Evolutionary conservation across 2,888 invertebrate species (phyloP), one percentile per base, ranked within the genome.

Genomic region (Polydrusus cervinus): DNA sequence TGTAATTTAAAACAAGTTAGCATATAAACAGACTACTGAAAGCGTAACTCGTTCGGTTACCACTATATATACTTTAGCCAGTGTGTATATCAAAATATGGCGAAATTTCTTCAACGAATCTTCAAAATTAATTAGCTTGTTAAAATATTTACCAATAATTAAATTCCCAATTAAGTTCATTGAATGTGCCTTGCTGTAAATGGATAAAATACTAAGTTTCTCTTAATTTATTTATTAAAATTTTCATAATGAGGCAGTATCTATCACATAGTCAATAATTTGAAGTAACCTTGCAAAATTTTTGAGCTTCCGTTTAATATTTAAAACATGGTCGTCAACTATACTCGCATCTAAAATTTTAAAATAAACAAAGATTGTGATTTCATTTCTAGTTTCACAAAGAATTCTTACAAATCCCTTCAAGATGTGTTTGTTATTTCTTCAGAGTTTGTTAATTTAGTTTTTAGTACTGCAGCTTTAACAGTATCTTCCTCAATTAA

Each of bases 61-160:
- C 64, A 67, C 68, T 13, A 40, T 61, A 66, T 75, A 64, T 72
- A 75, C 65, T 72, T 75, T 72, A 75, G 68, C 65, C 74, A 64
- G 49, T 64, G 69, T 75, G 65, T 68, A 75, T 75, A 75, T 72
- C 70, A 60, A 76, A 76, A 73, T 45, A 73, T 66, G 14, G 70
- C 70, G 70, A 43, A 76, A 73, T 70, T 73, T 76, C 73, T 76
- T 76, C 55, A 43, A 69, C 57, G 51, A 73, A 61, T 73, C 69
- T 70, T 60, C 61, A 53, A 68, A 76, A 76, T 76, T 73, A 76
- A 76, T 76, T 76, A 73, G 64, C 76, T 70, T 70, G 66, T 65
- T 76, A 73, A 69, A 76, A 76, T 76, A 76, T 76, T 76, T 76
- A 61, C 76, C 69, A 62, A 76, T 76, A 76, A 76, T 76, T 76